Percentiles rank a stretch among this genome's conserved stretches.
Evolutionary conservation across 1,140 invertebrate genomes (phyloP).

Genomic region (Oscheius sp.): DNA sequence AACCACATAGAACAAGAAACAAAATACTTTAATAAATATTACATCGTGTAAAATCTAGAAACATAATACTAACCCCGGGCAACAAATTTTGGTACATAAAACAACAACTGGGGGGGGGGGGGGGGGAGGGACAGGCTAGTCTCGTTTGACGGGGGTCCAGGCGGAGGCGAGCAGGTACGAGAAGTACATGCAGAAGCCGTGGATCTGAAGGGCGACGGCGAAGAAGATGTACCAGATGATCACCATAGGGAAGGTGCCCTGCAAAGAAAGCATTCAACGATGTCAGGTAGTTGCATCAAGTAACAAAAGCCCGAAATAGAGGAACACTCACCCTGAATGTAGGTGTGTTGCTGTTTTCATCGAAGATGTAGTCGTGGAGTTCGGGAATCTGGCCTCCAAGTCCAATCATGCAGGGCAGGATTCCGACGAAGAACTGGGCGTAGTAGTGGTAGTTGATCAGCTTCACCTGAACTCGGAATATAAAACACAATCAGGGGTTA

Average conservation of each 20-base stretch:
- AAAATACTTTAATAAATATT: no score
- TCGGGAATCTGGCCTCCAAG: constrained; percentile 38
- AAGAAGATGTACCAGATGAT: constrained; percentile 90
- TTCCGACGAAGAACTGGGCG: constrained; percentile 74
- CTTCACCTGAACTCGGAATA: constrained; percentile 52
- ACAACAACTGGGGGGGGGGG: no score
- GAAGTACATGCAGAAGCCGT: constrained; percentile 83
- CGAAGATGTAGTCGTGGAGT: constrained; percentile 30
- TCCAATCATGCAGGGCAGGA: constrained; percentile 71
- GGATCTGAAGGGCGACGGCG: constrained; percentile 80
- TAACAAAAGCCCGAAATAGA: no score
- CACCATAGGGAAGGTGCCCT: constrained; percentile 77
- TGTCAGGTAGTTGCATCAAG: no score
- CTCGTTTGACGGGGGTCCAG: constrained; percentile 67
- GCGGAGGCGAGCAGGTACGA: constrained; percentile 78
- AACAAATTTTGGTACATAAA: no score
- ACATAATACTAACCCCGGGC: no score
- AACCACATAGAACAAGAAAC: no score
- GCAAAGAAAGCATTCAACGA: background rate
- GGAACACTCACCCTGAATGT: constrained; percentile 41
- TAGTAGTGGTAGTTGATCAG: constrained; percentile 79
- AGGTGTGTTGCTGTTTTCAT: constrained; percentile 51
- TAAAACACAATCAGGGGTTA: background rate
- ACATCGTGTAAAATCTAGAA: no score
- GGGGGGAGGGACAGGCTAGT: no score